Evolutionary conservation across 2,797 vertebrate genomes (phyloP), one percentile per base, ranked within the genome.

Genomic region (Bucorvus abyssinicus): DNA sequence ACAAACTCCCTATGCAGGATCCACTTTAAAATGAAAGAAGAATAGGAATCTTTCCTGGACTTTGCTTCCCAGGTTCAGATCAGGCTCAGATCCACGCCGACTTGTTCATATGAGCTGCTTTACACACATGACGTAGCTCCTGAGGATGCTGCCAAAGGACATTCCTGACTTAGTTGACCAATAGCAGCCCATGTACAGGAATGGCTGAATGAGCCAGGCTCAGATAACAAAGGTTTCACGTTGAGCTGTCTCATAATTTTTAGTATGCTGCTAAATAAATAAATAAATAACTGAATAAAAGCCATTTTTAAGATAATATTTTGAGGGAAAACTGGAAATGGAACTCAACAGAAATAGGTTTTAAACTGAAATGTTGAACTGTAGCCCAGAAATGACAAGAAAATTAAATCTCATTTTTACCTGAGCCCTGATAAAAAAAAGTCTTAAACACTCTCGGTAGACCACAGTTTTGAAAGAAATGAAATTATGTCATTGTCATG

Each of bases 311-410:
- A 94, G 90, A 93, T 93, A 94, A 94, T 93, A 94, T 95, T 96
- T 95, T 94, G 87, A 95, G 73, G 94, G 70, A 81, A 96, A 97
- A 94, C 92, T 96, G 90, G 93, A 95, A 97, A 94, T 71, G 67
- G 59, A 95, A 82, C 69, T 73, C 84, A 89, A 63, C 7, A 55
- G 95, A 97, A 97, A 97, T 93, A 91, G 73, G 88, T 95, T 95
- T 96, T 93, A 96, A 96, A 96, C 56, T 96, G 91, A 94, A 97
- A 94, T 7, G 56, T 94, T 97, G 96, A 97, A 97, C 91, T 90
- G 89, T 36, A 94, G 96, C 97, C 97, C 95, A 97, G 96, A 96
- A 96, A 96, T 93, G 87, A 97, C 95, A 91, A 94, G 89, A 96
- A 97, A 96, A 95, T 94, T 67, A 89, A 94, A 78, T 92, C 32